Percentiles rank a stretch among this genome's conserved stretches.
Conservation (phyloP, 2,888 invertebrate species). For the Ochlodes sylvanus region DNA sequence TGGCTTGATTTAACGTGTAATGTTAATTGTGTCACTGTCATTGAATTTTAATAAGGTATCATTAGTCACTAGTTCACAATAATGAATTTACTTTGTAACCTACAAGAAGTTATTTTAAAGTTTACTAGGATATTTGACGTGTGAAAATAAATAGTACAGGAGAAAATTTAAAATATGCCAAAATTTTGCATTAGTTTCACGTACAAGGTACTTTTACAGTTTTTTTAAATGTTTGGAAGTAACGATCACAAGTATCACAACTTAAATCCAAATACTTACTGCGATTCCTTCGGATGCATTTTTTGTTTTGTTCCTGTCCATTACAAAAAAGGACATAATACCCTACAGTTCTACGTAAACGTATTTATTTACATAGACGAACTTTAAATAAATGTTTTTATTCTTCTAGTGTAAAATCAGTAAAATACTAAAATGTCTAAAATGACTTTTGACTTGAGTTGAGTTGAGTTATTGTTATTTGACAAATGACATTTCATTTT, state of each 20-base stretch:
- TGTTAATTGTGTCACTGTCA: constrained; percentile 17
- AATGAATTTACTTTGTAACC: not conserved
- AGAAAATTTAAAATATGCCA: too few relatives aligned
- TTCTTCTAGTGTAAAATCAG: too few relatives aligned
- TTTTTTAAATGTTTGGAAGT: not conserved
- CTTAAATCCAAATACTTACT: constrained; percentile 56
- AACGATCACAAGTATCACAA: not conserved
- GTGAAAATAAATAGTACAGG: not conserved
- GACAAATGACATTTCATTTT: too few relatives aligned
- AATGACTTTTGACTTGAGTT: too few relatives aligned
- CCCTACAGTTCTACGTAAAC: too few relatives aligned
- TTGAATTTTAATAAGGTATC: constrained; percentile 32
- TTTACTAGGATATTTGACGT: not conserved
- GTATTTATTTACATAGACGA: too few relatives aligned
- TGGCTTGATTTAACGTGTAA: not conserved
- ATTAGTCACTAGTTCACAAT: constrained; percentile 23
- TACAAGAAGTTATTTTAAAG: not conserved
- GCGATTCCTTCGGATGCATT: constrained; percentile 80
- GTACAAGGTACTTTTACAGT: too few relatives aligned
- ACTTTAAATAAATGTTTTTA: too few relatives aligned
- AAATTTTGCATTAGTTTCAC: too few relatives aligned
- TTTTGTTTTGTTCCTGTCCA: constrained; percentile 72
- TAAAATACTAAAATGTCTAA: too few relatives aligned
- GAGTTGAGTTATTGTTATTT: too few relatives aligned
- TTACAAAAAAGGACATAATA: constrained; percentile 41